Conservation (phyloP, 2,113 vertebrate species). For the Sturnus vulgaris region DNA sequence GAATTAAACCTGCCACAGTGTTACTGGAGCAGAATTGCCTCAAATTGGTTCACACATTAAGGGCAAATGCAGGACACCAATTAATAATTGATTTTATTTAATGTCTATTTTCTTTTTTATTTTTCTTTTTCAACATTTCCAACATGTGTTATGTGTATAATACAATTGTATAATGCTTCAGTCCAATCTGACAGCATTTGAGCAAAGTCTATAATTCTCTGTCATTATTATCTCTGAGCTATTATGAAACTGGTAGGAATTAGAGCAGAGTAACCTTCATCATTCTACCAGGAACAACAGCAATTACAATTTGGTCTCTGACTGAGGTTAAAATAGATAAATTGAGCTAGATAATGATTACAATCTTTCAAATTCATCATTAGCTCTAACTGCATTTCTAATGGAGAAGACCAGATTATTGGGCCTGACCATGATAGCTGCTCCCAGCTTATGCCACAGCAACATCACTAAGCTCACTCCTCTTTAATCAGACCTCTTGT, state of each 20-base stretch:
- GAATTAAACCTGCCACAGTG: not conserved
- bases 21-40: not conserved
- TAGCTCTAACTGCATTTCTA: conserved; percentile 28
- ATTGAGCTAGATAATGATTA: conserved; percentile 57
- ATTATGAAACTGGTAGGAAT: conserved; percentile 27
- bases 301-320: conserved; percentile 56
- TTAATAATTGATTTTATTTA: conserved; percentile 14
- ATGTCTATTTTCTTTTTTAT: not conserved
- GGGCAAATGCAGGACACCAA: not conserved
- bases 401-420: not conserved
- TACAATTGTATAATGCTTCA: not conserved
- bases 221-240: conserved; percentile 40
- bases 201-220: conserved; percentile 28
- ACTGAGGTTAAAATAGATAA: conserved; percentile 54
- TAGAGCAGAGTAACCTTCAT: conserved; percentile 35
- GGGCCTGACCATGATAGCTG: not conserved
- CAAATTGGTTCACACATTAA: not conserved
- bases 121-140: not conserved
- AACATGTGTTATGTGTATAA: not conserved
- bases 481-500: conserved; percentile 38
- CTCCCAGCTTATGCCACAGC: not conserved
- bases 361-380: conserved; percentile 50
- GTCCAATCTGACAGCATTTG: not conserved
- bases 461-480: not conserved
- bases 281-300: conserved; percentile 5